phyloP scores from a whole-genome alignment of 1,140 invertebrate species.

The Schlechtendalia chinensis region DNA sequence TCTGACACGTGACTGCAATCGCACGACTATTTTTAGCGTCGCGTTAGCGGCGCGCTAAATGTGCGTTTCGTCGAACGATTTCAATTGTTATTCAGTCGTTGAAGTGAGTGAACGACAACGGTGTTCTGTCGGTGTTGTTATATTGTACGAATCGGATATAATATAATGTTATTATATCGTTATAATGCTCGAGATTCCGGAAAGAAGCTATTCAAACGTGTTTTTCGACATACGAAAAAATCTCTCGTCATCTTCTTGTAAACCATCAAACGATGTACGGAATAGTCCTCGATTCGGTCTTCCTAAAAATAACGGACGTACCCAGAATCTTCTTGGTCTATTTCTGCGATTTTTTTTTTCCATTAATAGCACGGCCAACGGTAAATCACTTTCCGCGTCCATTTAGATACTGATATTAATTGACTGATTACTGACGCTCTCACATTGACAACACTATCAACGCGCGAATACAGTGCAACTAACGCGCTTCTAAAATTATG shows the following conservation, averaged over 20 bases:
- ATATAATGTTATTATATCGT: too few relatives aligned
- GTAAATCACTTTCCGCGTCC: slow-evolving; percentile 1
- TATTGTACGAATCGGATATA: too few relatives aligned
- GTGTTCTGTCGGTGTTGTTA: slow-evolving; percentile 4
- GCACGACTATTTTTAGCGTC: background rate
- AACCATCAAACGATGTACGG: too few relatives aligned
- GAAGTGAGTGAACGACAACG: background rate
- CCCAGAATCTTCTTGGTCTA: too few relatives aligned
- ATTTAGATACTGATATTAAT: background rate
- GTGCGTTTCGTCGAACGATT: background rate
- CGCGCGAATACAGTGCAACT: background rate
- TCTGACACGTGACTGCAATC: too few relatives aligned
- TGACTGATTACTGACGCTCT: background rate
- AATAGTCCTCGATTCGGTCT: background rate
- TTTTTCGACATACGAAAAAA: too few relatives aligned
- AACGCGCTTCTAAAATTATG: slow-evolving; percentile 1
- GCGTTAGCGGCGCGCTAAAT: background rate
- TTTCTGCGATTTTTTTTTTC: background rate
- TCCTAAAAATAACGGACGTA: background rate
- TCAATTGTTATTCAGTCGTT: background rate
- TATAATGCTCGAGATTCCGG: too few relatives aligned
- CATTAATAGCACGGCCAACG: slow-evolving; percentile 12
- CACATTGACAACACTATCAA: background rate
- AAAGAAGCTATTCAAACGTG: too few relatives aligned
- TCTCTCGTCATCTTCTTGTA: too few relatives aligned